phyloP scores from a whole-genome alignment of 2,113 vertebrate species.

The Oceanites oceanicus region DNA sequence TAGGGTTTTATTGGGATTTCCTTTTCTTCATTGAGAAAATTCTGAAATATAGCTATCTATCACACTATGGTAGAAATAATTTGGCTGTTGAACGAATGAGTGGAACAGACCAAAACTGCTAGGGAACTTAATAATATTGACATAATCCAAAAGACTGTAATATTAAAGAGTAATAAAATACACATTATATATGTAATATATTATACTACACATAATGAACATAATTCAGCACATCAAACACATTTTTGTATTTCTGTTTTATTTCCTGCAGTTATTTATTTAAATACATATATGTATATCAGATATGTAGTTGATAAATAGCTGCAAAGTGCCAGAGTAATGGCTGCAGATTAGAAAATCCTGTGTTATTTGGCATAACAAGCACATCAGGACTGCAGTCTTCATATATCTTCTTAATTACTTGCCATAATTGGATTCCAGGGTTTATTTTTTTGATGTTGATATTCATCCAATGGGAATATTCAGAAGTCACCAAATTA shows the following conservation, averaged over 20 bases:
- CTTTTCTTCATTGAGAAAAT: background rate
- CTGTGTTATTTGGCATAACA: background rate
- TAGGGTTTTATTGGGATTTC: background rate
- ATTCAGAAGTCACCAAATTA: background rate
- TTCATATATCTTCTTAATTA: background rate
- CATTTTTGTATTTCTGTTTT: background rate
- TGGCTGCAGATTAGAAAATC: background rate
- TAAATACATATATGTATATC: background rate
- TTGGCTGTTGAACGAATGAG: background rate
- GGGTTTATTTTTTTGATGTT: background rate
- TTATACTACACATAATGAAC: background rate
- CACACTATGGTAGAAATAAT: background rate
- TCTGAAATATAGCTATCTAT: background rate
- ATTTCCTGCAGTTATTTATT: background rate
- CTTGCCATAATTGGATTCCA: background rate
- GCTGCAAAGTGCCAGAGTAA: background rate
- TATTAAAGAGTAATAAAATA: background rate
- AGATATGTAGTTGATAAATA: background rate
- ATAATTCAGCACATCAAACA: background rate
- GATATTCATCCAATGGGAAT: background rate
- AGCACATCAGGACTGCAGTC: background rate
- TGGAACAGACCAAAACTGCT: background rate
- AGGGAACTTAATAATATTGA: background rate
- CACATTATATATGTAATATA: too few species aligned
- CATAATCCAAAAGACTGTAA: background rate